Percentiles rank a stretch among this genome's conserved stretches.
These are phyloP conservation scores for Colistium nudipinnis DNA, from an alignment of 2,113 vertebrate genomes.

Conservation along the genomic window DNA sequence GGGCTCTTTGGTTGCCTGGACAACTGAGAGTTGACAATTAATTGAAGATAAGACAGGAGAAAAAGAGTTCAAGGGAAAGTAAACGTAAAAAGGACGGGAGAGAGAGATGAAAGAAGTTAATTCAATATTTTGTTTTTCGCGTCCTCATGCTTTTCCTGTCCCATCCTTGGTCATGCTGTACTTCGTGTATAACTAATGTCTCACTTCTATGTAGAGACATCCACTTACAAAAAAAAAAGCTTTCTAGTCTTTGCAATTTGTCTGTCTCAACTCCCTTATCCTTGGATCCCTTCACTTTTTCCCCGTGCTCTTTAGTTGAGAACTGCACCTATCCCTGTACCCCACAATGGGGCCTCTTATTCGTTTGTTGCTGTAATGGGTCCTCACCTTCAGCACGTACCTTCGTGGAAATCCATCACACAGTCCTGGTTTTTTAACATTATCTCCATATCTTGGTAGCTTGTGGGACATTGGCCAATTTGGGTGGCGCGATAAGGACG, in stretches of 20 bases:
- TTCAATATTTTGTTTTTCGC: slow-evolving; percentile 1
- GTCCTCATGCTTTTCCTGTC: not conserved
- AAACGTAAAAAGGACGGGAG: slow-evolving; percentile 10
- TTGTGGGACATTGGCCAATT: not conserved
- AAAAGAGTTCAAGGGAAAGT: slow-evolving; percentile 31
- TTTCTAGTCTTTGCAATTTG: not conserved
- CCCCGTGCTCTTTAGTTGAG: not conserved
- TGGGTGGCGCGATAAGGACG: not conserved
- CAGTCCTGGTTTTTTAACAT: not conserved
- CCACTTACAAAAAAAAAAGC: too few species aligned
- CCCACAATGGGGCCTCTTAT: not conserved
- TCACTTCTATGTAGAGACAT: not conserved
- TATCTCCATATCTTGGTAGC: not conserved
- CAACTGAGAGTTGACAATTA: slow-evolving; percentile 16
- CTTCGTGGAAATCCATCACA: not conserved
- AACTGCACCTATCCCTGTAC: not conserved
- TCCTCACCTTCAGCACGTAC: not conserved
- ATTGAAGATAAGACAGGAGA: slow-evolving; percentile 31
- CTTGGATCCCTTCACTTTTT: not conserved
- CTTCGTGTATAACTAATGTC: not conserved
- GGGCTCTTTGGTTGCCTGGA: slow-evolving; percentile 22
- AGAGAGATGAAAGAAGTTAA: slow-evolving; percentile 28
- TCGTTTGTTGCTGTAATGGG: not conserved
- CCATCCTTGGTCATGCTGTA: not conserved
- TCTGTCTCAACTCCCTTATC: not conserved